Base-by-base conservation (phyloP, 2,888 invertebrate species). In the Ectemnius lituratus region DNA sequence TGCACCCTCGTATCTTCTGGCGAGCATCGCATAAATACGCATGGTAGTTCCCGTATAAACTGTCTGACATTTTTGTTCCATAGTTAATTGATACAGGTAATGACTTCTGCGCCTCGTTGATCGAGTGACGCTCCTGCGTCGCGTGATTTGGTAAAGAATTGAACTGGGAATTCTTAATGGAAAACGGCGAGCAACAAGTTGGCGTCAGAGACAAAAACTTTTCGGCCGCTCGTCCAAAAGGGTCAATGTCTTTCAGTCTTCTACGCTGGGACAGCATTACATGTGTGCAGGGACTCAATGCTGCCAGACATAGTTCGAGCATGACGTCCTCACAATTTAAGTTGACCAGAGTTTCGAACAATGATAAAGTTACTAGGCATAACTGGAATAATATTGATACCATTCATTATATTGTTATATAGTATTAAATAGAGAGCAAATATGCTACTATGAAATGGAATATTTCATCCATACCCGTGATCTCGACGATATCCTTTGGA, bases 251-350 rank as follows among this genome's bases (percentile, higher is more conserved):
- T 77, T 94, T 92, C 65, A 96, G 92, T 83, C 94, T 92, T 85
- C 94, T 93, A 82, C 94, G 93, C 91, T 96, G 96, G n/a, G 96
- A 96, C 68, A 95, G 92, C 94, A 95, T 94, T 27, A 97, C 94
- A 91, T 97, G 96, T 18, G 94, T 94, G 86, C 96, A 96, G 0
- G 96, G 96, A 84, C 95, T 93, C 79, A 99, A 92, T 89, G 97
- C 95, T 88, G 96, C 97, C 88, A 97, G 94, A 61, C 98, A 94
- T 62, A 99, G 92, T 88, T 98, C 97, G 84, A 98, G 92, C 96
- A 99, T 97, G 60, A 99, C 94, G 90, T 99, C 99, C 91, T 99
- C 99, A 91, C 98, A 98, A 91, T 98, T 97, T 75, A 99, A 92
- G 85, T 97, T 96, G 65, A 99, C 93, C 74, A 99, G 92, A 0